Base-by-base conservation (phyloP, 2,113 vertebrate species). In the Carassius gibelio region DNA sequence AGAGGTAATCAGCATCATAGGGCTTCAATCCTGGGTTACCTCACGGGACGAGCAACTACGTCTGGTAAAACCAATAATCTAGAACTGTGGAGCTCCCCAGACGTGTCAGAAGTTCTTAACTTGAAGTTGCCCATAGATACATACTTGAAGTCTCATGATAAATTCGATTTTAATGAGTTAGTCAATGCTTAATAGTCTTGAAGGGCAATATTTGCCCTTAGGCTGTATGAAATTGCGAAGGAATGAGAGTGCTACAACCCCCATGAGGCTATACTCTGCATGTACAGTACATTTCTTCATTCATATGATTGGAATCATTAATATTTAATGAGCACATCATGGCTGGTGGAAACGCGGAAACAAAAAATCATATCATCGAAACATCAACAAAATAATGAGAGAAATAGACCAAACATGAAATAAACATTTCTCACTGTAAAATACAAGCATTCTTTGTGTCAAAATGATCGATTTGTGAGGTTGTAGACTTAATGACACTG, bases 111-210 rank as follows among this genome's bases (percentile, higher is more conserved):
- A 94, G 89, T 93, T 94, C 90, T 90, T 92, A 80, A 91, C 78
- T 88, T 91, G 74, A 94, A 91, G 91, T 71, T 79, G 87, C 86
- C 89, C 92, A 75, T 92, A 91, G 88, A 66, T 91, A 88, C 90
- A 87, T 93, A 91, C 88, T 92, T 91, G 89, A 90, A 88, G 77
- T 89, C 89, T 91, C 87, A 82, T 83, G 79, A 83, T 87, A 68
- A 85, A 87, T 87, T 87, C 75, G 17, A 62, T 89, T 81, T 72
- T 81, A 62, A 85, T 87, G 83, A 76, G 86, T 36, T 64, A 86
- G 52, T 55, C 86, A 38, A 71, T 66, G 59, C 68, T 86, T 66
- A 87, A 75, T 87, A 42, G 17, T 48, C 75, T 38, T 88, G 80
- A 64, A 59, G 50, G 82, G 64, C 84, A 52, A 79, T 62, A 38